Percentiles rank a stretch among this genome's conserved stretches.
These are phyloP conservation scores for Lemur catta DNA, from an alignment of 2,797 vertebrate genomes.

Conservation along the genomic window DNA sequence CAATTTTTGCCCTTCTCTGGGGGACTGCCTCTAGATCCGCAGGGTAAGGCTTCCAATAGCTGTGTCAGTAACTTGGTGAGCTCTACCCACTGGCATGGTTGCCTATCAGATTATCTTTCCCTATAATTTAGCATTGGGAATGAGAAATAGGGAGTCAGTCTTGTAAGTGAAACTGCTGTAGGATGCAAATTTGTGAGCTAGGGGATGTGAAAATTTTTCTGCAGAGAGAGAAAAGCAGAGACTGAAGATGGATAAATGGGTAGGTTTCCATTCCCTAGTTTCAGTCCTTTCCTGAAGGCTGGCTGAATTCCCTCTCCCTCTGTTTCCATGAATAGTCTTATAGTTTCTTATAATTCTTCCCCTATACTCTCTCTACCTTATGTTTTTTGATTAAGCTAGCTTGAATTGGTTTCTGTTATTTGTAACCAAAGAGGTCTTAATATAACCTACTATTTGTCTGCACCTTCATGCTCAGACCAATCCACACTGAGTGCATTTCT, in stretches of 20 bases:
- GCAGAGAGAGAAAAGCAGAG: background rate
- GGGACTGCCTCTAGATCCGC: background rate
- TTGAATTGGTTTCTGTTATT: background rate
- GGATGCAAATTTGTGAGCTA: background rate
- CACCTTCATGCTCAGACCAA: background rate
- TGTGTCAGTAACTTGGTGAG: background rate
- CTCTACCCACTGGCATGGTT: background rate
- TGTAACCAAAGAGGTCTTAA: background rate
- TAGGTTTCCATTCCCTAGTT: background rate
- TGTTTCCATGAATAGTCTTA: background rate
- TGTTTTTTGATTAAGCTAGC: background rate
- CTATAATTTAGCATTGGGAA: background rate
- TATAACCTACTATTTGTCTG: background rate
- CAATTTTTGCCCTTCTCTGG: background rate
- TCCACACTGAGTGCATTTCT: background rate
- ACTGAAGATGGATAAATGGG: background rate
- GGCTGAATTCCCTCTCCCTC: background rate
- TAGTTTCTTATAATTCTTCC: background rate
- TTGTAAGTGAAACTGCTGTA: background rate
- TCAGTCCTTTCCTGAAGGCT: background rate
- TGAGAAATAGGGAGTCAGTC: background rate
- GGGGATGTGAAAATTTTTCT: background rate
- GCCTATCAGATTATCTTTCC: background rate
- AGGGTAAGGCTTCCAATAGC: background rate
- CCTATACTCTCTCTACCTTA: background rate